Percentiles rank a stretch among this genome's conserved stretches.
Evolutionary conservation across 2,113 vertebrate genomes (phyloP).

Genomic region (Corapipo altera): DNA sequence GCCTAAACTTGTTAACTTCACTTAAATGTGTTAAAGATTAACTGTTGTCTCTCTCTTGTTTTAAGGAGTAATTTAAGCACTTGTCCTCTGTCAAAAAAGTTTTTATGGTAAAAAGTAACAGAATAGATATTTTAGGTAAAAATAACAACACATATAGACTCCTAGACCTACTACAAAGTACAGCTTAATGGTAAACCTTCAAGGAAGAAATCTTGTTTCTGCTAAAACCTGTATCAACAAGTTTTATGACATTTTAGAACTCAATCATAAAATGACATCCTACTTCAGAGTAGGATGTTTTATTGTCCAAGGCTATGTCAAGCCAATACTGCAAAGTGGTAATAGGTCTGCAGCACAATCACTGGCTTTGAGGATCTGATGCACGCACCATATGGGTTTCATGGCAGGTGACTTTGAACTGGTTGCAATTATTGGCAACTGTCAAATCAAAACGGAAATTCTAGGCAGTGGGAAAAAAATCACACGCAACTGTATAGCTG

Average conservation of each 20-base stretch:
- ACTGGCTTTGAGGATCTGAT: neutral
- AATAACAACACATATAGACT: neutral
- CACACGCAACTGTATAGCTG: rapidly evolving
- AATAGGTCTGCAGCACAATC: neutral
- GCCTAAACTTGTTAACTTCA: neutral
- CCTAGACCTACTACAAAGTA: neutral
- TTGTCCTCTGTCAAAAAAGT: neutral
- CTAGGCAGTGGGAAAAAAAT: neutral
- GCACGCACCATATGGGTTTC: neutral
- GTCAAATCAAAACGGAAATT: neutral
- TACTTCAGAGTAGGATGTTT: neutral
- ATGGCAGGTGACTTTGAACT: neutral
- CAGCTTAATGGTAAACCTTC: neutral
- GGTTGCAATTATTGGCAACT: neutral
- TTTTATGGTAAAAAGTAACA: neutral
- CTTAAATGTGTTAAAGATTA: neutral
- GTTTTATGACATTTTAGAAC: neutral
- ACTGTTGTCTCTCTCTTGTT: neutral
- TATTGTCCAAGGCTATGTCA: neutral
- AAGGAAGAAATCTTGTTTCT: neutral
- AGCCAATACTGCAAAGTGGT: neutral
- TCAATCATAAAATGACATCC: neutral
- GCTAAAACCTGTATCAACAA: neutral
- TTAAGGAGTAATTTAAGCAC: neutral
- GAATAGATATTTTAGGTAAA: neutral